Evolutionary conservation across 2,888 invertebrate genomes (phyloP), one percentile per base, ranked within the genome.

Genomic region (Melitaea athalia): DNA sequence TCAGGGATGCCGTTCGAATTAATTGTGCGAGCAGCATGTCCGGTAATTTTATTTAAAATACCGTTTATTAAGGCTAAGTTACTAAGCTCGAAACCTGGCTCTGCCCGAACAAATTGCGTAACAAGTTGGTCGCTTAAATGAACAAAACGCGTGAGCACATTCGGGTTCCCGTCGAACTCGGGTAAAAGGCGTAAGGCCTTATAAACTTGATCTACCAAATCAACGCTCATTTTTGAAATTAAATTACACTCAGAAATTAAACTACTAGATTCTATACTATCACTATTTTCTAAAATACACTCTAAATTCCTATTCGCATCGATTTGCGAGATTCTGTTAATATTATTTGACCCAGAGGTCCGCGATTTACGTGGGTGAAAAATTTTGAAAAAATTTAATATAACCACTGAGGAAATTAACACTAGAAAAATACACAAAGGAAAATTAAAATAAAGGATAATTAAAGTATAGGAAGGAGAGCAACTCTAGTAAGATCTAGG

Each of bases 401-500:
- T 2, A 24, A 24, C 24, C 24, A 24, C 24, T 24, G 24, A 24
- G 24, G 24, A 24, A 24, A 24, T 24, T 45, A 45, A 45, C 8
- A 45, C 45, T 45, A 45, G 45, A 45, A 45, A 45, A 45, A 45
- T 45, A 45, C 45, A 45, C 45, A 12, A 45, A 45, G 45, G 45
- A 45, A 45, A 45, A 45, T 45, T 45, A 45, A 45, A 45, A 45
- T 45, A 45, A 45, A 49, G 59, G 50, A 47, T 43, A 55, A 53
- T 47, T 55, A 24, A 47, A 47, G 45, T 42, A n/a, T 47, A 31
- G 45, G 38, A 38, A 64, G 45, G 50, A 33, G 43, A 64, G 59
- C 45, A 47, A 59, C 63, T 64, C 42, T 47, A 50, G 59, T 49
- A 59, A 59, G 57, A 64, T 59, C 59, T 64, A 64, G 38, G 57